Conservation (phyloP, 2,797 vertebrate species). For the Sebastes iracundus region DNA sequence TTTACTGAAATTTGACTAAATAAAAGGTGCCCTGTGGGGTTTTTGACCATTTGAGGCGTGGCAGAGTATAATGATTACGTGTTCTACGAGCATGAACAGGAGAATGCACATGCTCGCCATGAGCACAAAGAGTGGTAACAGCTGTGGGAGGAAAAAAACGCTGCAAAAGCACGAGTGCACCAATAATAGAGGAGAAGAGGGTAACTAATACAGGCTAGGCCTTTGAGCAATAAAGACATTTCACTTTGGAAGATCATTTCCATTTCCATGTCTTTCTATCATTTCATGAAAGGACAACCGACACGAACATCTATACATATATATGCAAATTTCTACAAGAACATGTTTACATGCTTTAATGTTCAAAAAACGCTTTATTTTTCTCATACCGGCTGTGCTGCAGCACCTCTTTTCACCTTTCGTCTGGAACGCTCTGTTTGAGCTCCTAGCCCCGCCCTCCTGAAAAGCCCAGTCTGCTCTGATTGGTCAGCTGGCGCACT, state of each 20-base stretch:
- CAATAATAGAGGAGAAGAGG: background rate
- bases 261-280: background rate
- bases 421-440: too few species aligned
- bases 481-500: too few species aligned
- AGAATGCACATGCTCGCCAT: background rate
- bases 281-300: background rate
- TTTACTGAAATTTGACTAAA: conserved; percentile 14
- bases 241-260: background rate
- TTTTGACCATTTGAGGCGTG: background rate
- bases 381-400: too few species aligned
- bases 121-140: background rate
- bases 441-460: too few species aligned
- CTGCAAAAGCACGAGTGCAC: background rate
- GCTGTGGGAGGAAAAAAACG: background rate
- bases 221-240: background rate
- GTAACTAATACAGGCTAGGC: background rate
- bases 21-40: conserved; percentile 7
- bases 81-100: background rate
- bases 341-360: too few species aligned
- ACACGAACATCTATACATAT: background rate
- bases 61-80: background rate
- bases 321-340: background rate
- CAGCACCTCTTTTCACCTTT: too few species aligned
- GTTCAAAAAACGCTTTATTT: too few species aligned
- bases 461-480: too few species aligned